These are phyloP conservation scores for Halictus ligatus DNA, from an alignment of 2,888 invertebrate genomes.

Conservation along the genomic window DNA sequence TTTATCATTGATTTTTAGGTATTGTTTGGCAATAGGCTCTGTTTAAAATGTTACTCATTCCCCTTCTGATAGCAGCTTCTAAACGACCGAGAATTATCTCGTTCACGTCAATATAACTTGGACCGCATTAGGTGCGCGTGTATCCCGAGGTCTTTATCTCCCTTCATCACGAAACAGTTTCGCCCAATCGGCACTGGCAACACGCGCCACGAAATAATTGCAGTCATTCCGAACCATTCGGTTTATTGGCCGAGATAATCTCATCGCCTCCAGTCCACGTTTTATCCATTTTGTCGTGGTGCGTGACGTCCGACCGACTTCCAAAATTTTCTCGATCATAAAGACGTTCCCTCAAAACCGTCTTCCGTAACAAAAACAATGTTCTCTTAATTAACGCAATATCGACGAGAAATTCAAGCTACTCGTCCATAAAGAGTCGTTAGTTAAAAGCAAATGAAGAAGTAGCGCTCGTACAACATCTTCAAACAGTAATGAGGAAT, in stretches of 20 bases:
- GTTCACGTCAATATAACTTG: slow-evolving; percentile 18
- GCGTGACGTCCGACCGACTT: slow-evolving; percentile 74
- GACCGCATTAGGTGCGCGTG: slow-evolving; percentile 32
- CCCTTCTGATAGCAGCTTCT: not conserved
- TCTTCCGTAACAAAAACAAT: not conserved
- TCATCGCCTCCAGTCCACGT: slow-evolving; percentile 80
- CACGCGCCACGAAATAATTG: slow-evolving; percentile 82
- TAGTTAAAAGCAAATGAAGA: not conserved
- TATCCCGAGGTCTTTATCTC: slow-evolving; percentile 50
- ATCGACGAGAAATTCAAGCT: not conserved
- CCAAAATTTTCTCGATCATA: slow-evolving; percentile 2
- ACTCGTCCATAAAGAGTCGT: not conserved
- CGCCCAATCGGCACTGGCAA: slow-evolving; percentile 69
- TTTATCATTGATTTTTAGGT: not conserved
- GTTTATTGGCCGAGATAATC: slow-evolving; percentile 81
- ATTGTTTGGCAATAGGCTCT: not conserved
- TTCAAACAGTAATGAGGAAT: not conserved
- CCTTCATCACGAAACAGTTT: slow-evolving; percentile 61
- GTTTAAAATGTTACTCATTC: not conserved
- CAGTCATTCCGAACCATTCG: slow-evolving; percentile 81
- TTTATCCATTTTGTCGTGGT: slow-evolving; percentile 78
- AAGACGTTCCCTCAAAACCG: not conserved
- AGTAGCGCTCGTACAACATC: not conserved
- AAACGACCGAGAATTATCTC: slow-evolving; percentile 28
- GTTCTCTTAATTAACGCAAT: not conserved